phyloP scores from a whole-genome alignment of 2,113 vertebrate genomes.

The Alectura lathami region DNA sequence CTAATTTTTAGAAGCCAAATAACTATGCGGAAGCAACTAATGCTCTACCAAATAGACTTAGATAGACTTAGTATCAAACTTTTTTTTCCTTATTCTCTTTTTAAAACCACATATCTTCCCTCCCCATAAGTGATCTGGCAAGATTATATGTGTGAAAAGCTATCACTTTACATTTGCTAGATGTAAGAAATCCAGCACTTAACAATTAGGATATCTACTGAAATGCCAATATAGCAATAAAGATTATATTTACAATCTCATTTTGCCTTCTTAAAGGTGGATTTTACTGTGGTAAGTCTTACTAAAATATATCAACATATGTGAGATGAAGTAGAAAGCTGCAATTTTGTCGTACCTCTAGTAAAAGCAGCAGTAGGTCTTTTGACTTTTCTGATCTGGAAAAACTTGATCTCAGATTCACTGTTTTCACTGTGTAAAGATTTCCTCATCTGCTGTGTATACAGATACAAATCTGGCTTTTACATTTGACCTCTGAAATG shows the following conservation, averaged over 20 bases:
- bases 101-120: not conserved
- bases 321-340: not conserved
- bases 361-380: not conserved
- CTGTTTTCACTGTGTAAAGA: not conserved
- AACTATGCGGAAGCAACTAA: not conserved
- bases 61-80: too few species aligned
- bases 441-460: not conserved
- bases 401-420: not conserved
- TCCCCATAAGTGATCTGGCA: not conserved
- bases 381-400: not conserved
- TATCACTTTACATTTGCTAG: not conserved
- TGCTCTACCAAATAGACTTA: not conserved
- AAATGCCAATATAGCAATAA: not conserved
- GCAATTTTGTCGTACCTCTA: not conserved
- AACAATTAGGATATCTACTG: not conserved
- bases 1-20: not conserved
- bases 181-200: not conserved
- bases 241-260: not conserved
- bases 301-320: not conserved
- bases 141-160: not conserved
- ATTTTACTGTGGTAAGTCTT: not conserved
- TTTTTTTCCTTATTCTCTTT: not conserved
- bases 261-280: not conserved
- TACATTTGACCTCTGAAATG: not conserved
- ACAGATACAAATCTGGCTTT: not conserved